phyloP scores from a whole-genome alignment of 2,888 invertebrate genomes.

The Troides oblongomaculatus region DNA sequence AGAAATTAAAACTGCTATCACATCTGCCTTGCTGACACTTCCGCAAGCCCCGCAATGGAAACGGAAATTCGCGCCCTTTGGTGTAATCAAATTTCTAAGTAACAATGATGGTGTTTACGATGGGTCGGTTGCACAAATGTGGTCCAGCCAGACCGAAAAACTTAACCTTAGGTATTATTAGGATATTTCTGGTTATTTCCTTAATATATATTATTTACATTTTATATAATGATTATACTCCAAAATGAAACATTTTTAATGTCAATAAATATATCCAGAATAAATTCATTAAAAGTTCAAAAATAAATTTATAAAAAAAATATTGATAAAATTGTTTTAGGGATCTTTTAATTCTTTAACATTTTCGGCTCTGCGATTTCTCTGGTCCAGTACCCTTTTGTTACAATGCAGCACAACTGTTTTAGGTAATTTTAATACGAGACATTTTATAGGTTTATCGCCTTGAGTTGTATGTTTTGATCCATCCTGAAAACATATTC shows the following conservation, averaged over 20 bases:
- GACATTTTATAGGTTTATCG: not conserved
- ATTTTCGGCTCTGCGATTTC: not conserved
- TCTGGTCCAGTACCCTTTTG: not conserved
- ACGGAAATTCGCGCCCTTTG: conserved; percentile 69
- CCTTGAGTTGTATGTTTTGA: not conserved
- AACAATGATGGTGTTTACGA: conserved; percentile 72
- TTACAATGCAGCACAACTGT: conserved; percentile 6
- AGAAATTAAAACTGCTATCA: conserved; percentile 59
- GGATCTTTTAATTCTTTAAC: not conserved
- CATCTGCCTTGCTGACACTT: conserved; percentile 61
- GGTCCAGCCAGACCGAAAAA: conserved; percentile 70
- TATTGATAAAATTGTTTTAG: not conserved
- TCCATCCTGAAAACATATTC: conserved; percentile 4
- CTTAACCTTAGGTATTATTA: conserved; percentile 79
- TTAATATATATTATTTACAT: conserved; percentile 70
- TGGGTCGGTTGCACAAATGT: conserved; percentile 75
- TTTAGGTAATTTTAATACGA: conserved; percentile 13
- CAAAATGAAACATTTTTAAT: conserved; percentile 44
- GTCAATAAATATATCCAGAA: not conserved
- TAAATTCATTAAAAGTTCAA: not conserved
- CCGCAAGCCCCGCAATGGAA: conserved; percentile 62
- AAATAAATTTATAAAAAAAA: not conserved
- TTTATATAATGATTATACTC: conserved; percentile 66
- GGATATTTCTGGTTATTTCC: conserved; percentile 58
- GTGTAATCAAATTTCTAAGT: conserved; percentile 67